Percentiles rank a stretch among this genome's conserved stretches.
phyloP scores from a whole-genome alignment of 1,140 invertebrate species.

The Drosophila navojoa region DNA sequence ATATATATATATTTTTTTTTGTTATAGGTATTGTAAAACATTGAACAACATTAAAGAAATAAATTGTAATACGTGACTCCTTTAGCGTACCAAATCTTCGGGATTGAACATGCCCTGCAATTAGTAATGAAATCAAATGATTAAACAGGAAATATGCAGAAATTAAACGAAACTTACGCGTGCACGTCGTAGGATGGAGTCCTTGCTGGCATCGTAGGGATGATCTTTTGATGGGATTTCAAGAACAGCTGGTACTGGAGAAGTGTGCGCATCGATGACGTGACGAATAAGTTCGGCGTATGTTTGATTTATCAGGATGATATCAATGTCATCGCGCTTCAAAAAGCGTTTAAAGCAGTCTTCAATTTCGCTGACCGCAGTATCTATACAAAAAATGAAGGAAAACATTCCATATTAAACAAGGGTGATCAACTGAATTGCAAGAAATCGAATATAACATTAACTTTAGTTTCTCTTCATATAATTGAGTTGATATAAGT shows the following conservation, averaged over 20 bases:
- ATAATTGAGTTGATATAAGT: too few species aligned
- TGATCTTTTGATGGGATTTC: constrained; percentile 99
- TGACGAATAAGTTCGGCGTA: constrained; percentile 99
- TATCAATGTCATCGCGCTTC: constrained; percentile 98
- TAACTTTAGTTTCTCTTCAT: too few species aligned
- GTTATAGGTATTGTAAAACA: constrained; percentile 13
- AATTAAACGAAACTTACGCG: constrained; percentile 86
- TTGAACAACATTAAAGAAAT: constrained; percentile 14
- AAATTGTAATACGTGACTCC: not conserved
- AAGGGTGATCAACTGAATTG: too few species aligned
- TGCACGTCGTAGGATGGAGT: constrained; percentile 97
- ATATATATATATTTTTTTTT: constrained; percentile 3
- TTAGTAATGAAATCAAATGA: constrained; percentile 41
- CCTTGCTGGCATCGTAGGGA: constrained; percentile 99
- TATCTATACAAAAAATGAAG: constrained; percentile 87
- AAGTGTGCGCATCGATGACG: constrained; percentile 96
- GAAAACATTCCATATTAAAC: not conserved
- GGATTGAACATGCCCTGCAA: constrained; percentile 94
- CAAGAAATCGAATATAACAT: too few species aligned
- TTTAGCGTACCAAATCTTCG: constrained; percentile 87
- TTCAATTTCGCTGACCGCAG: constrained; percentile 97
- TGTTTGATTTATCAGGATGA: constrained; percentile 99
- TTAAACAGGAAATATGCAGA: not conserved
- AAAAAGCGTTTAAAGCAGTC: constrained; percentile 98
- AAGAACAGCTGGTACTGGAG: constrained; percentile 97